A percentile compares a stretch with the other conserved stretches of the same genome.
Evolutionary conservation across 2,797 vertebrate genomes (phyloP).

Genomic region (Yasuhikotakia modesta): DNA sequence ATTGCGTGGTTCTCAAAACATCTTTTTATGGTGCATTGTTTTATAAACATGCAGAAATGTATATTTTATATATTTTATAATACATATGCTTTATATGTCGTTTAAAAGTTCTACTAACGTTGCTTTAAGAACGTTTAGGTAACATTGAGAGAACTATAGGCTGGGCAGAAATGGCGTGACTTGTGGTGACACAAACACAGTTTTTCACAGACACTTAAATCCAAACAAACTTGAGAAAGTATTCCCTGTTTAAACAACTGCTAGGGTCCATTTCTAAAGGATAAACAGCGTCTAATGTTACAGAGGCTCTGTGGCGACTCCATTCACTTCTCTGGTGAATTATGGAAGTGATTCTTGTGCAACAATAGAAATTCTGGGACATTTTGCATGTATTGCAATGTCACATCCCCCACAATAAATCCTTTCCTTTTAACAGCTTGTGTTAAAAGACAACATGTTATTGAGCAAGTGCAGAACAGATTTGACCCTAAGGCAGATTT

Average conservation of each 20-base stretch:
- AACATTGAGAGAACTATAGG: too few relatives aligned
- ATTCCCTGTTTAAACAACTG: background rate
- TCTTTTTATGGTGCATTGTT: too few relatives aligned
- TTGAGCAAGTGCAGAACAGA: too few relatives aligned
- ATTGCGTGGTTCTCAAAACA: too few relatives aligned
- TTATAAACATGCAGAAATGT: too few relatives aligned
- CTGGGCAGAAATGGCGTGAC: background rate
- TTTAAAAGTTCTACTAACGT: too few relatives aligned
- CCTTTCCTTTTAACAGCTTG: background rate
- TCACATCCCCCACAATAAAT: background rate
- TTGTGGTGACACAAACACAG: background rate
- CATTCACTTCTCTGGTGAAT: background rate
- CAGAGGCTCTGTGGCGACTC: background rate
- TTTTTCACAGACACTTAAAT: background rate
- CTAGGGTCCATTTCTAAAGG: background rate
- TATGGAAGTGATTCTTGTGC: background rate
- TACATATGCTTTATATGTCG: too few relatives aligned
- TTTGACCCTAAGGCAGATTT: too few relatives aligned
- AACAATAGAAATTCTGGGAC: background rate
- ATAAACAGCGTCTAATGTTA: background rate
- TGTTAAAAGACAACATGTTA: too few relatives aligned
- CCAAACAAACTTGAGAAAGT: background rate
- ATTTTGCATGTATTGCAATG: background rate
- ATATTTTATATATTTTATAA: too few relatives aligned
- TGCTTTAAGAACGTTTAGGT: too few relatives aligned